A percentile compares a stretch with the other conserved stretches of the same genome.
These are phyloP conservation scores for Callionymus lyra DNA, from an alignment of 2,113 vertebrate genomes.

Conservation along the genomic window DNA sequence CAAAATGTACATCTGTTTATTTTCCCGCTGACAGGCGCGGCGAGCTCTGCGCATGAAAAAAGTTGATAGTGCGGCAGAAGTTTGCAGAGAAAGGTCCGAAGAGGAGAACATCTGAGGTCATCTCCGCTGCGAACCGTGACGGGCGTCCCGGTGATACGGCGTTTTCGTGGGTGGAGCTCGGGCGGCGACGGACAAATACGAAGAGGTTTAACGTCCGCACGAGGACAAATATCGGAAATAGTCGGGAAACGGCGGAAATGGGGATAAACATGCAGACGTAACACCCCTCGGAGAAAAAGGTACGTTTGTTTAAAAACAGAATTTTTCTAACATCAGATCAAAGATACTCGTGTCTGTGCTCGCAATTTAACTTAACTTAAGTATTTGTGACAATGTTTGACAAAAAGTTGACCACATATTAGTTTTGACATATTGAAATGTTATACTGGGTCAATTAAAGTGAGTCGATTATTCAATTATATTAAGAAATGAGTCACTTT, in stretches of 20 bases:
- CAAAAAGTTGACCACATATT: no score
- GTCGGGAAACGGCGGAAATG: conserved; percentile 23
- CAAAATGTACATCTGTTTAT: conserved; percentile 57
- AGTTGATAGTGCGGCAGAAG: conserved; percentile 23
- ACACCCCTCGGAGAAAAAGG: background rate
- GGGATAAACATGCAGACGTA: conserved; percentile 21
- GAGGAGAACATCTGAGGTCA: conserved; percentile 36
- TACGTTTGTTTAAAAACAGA: no score
- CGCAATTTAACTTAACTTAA: no score
- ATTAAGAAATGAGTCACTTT: no score
- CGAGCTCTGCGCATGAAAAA: conserved; percentile 25
- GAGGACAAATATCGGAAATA: conserved; percentile 21
- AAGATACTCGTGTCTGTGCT: no score
- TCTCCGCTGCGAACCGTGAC: conserved; percentile 45
- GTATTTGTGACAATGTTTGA: no score
- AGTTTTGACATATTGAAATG: no score
- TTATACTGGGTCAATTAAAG: no score
- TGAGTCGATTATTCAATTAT: no score
- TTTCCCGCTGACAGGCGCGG: conserved; percentile 37
- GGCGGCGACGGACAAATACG: background rate
- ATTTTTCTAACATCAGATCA: no score
- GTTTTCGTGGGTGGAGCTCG: conserved; percentile 26
- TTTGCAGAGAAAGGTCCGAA: conserved; percentile 27
- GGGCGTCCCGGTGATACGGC: conserved; percentile 15
- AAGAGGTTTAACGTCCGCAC: conserved; percentile 5